Conservation (phyloP, 2,888 invertebrate genomes). For the Trichacis sp. region DNA sequence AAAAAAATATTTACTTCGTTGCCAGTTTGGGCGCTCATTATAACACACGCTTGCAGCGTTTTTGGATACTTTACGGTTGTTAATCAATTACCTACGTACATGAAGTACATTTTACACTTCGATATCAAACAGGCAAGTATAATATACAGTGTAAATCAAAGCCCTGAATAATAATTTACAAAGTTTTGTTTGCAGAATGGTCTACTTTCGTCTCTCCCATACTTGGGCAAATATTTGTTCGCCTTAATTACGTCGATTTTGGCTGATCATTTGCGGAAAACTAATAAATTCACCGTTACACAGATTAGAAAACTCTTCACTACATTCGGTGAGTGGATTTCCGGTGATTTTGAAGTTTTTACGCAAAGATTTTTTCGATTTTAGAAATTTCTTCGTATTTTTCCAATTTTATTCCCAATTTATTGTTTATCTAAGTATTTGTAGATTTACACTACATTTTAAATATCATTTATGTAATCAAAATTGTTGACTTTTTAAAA, state of each 20-base stretch:
- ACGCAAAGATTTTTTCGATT: no score
- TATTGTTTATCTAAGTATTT: no score
- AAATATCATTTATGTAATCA: no score
- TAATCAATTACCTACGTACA: conserved; percentile 88
- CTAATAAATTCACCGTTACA: conserved; percentile 79
- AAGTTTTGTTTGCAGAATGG: conserved; percentile 76
- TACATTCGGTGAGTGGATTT: conserved; percentile 73
- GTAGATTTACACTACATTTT: no score
- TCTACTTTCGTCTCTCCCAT: conserved; percentile 85
- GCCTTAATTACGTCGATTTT: conserved; percentile 80
- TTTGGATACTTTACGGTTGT: conserved; percentile 91
- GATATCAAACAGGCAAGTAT: conserved; percentile 80
- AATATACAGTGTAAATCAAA: no score
- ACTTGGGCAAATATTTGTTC: conserved; percentile 87
- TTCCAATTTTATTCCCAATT: no score
- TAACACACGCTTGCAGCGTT: conserved; percentile 86
- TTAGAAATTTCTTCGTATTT: no score
- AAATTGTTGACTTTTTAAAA: no score
- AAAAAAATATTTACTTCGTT: conserved; percentile 75
- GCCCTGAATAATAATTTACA: not conserved
- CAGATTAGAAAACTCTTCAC: conserved; percentile 79
- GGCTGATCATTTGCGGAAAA: conserved; percentile 79
- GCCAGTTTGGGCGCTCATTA: conserved; percentile 88
- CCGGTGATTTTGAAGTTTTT: no score
- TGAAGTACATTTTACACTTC: conserved; percentile 82